Percentiles rank a stretch among this genome's conserved stretches.
These are phyloP conservation scores for Cossypha heuglini DNA, from an alignment of 2,797 vertebrate species.

Conservation along the genomic window DNA sequence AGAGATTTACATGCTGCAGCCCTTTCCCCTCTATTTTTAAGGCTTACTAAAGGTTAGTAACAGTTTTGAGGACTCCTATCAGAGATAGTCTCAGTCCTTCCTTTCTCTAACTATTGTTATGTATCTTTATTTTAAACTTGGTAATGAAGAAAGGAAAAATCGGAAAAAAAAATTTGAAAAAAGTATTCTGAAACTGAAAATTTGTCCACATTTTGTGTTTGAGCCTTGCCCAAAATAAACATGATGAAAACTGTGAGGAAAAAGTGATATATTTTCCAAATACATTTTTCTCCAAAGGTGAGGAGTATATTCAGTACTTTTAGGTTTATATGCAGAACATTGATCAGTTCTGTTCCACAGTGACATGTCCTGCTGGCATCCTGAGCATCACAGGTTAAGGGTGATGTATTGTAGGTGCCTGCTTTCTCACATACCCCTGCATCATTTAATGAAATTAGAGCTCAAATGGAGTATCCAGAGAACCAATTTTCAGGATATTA, in stretches of 20 bases:
- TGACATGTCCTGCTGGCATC: fast-evolving
- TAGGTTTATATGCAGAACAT: fast-evolving
- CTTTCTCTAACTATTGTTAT: background rate
- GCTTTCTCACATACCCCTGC: background rate
- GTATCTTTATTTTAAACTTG: background rate
- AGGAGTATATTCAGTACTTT: background rate
- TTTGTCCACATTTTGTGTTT: background rate
- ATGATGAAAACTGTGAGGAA: background rate
- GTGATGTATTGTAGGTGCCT: background rate
- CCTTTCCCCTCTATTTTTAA: background rate
- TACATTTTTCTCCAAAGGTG: background rate
- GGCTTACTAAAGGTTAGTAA: background rate
- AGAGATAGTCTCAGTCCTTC: background rate
- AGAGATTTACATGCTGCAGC: background rate
- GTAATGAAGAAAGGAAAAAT: background rate
- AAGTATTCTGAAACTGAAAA: background rate
- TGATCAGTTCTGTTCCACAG: background rate
- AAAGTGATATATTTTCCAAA: fast-evolving
- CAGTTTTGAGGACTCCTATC: background rate
- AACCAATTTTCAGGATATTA: background rate
- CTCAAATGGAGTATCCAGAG: background rate
- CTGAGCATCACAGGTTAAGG: background rate
- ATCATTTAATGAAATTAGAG: background rate
- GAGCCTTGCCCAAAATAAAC: background rate
- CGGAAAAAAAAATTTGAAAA: no score